Evolutionary conservation across 2,113 vertebrate genomes (phyloP).

Genomic region (Bothrops jararaca): DNA sequence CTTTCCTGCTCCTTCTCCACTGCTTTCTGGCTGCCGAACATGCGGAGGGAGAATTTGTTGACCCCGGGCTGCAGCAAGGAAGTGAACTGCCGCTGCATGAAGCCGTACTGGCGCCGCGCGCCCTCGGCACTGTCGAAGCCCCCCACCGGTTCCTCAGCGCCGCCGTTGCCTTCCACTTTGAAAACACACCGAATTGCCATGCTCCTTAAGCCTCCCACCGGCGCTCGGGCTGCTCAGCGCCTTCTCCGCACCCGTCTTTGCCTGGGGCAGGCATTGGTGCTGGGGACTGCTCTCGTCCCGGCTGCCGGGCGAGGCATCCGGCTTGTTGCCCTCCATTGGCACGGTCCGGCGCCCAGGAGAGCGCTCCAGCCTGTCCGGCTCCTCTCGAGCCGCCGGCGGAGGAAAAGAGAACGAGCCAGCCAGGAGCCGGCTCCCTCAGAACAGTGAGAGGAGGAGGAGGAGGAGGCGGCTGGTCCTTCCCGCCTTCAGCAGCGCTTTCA

Average conservation of each 20-base stretch:
- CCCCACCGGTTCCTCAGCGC: slow-evolving; percentile 20
- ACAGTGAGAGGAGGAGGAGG: slow-evolving; percentile 43
- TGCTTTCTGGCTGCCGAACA: slow-evolving; percentile 98
- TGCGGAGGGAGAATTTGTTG: slow-evolving; percentile 98
- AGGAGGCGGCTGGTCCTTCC: not conserved
- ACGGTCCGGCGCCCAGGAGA: slow-evolving; percentile 18
- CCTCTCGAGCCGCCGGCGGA: not conserved
- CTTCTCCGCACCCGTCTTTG: slow-evolving; percentile 53
- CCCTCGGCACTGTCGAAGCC: slow-evolving; percentile 85
- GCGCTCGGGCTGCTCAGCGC: slow-evolving; percentile 66
- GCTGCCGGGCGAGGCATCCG: slow-evolving; percentile 84
- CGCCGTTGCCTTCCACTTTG: slow-evolving; percentile 81
- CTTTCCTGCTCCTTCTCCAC: slow-evolving; percentile 98
- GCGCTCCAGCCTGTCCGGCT: slow-evolving; percentile 37
- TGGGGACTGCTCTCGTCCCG: slow-evolving; percentile 78
- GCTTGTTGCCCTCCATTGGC: slow-evolving; percentile 89
- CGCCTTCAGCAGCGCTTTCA: slow-evolving; percentile 74
- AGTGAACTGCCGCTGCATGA: slow-evolving; percentile 96
- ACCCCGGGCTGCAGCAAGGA: slow-evolving; percentile 97
- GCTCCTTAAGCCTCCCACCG: slow-evolving; percentile 79
- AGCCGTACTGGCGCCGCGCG: slow-evolving; percentile 82
- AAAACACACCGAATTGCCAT: slow-evolving; percentile 92
- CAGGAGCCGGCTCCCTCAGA: slow-evolving; percentile 54
- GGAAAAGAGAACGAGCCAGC: slow-evolving; percentile 1
- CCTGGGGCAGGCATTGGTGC: slow-evolving; percentile 61